These are phyloP conservation scores for Bos indicus DNA, from an alignment of 2,113 vertebrate genomes.

Conservation along the genomic window DNA sequence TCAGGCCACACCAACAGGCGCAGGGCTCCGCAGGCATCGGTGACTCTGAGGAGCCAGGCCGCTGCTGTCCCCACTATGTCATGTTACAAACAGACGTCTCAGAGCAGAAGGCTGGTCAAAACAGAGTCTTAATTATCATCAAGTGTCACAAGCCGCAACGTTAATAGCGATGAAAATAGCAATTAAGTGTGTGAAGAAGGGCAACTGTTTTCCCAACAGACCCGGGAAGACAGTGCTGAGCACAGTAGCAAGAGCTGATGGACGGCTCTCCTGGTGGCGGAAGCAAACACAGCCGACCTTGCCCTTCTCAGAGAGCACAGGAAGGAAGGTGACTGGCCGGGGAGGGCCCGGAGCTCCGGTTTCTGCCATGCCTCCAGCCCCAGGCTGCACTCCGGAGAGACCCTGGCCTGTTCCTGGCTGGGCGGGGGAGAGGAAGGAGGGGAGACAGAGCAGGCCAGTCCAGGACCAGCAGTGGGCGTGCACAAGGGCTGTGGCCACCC, in stretches of 20 bases:
- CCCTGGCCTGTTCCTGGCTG: neutral
- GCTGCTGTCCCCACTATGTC: neutral
- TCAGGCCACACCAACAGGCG: neutral
- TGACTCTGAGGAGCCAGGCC: neutral
- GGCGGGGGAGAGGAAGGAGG: neutral
- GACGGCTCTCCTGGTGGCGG: neutral
- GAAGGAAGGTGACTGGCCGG: accelerated
- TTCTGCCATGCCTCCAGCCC: neutral
- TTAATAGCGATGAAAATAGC: conserved; percentile 52
- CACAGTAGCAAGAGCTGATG: neutral
- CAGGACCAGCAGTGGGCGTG: too few relatives aligned
- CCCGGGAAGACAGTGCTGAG: neutral
- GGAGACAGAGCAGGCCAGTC: neutral
- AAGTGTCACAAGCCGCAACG: conserved; percentile 40
- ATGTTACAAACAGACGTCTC: conserved; percentile 24
- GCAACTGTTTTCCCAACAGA: conserved; percentile 60
- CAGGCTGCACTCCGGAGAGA: neutral
- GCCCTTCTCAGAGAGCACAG: neutral
- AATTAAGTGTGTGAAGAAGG: conserved; percentile 67
- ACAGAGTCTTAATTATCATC: conserved; percentile 60
- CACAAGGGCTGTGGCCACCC: neutral
- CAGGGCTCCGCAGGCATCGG: neutral
- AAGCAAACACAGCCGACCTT: neutral
- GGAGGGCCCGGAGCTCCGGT: neutral
- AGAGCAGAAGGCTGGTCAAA: conserved; percentile 50